Evolutionary conservation across 1,140 invertebrate species (phyloP).

Genomic region (Caenorhabditis tropicalis): DNA sequence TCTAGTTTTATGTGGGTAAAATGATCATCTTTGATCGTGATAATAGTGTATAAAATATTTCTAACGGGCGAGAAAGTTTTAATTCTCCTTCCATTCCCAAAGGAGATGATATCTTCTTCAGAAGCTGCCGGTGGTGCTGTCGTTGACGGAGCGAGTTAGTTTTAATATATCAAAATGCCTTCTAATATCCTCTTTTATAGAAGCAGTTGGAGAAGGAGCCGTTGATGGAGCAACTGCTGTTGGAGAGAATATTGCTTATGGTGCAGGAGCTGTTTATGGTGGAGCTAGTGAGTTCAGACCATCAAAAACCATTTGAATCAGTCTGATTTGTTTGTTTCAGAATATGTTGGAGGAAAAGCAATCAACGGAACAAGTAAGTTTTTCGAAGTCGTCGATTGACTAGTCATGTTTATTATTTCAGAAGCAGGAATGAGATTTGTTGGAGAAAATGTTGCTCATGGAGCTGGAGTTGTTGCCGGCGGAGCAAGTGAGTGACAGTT

Average conservation of each 20-base stretch:
- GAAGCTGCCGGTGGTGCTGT: not conserved
- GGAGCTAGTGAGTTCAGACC: constrained; percentile 1
- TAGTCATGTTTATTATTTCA: not conserved
- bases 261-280: not conserved
- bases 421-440: not conserved
- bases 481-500: no score
- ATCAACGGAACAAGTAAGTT: not conserved
- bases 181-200: no score
- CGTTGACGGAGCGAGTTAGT: constrained; percentile 28
- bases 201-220: no score
- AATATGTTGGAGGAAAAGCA: not conserved
- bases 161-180: not conserved
- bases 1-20: no score
- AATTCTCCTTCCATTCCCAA: no score
- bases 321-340: not conserved
- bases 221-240: constrained; percentile 15
- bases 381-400: no score
- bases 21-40: no score
- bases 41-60: no score
- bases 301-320: not conserved
- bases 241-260: constrained; percentile 44
- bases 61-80: no score
- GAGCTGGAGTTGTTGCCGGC: not conserved
- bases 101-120: no score
- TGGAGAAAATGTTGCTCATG: not conserved